phyloP scores from a whole-genome alignment of 2,888 invertebrate genomes.

The Erebia aethiops region DNA sequence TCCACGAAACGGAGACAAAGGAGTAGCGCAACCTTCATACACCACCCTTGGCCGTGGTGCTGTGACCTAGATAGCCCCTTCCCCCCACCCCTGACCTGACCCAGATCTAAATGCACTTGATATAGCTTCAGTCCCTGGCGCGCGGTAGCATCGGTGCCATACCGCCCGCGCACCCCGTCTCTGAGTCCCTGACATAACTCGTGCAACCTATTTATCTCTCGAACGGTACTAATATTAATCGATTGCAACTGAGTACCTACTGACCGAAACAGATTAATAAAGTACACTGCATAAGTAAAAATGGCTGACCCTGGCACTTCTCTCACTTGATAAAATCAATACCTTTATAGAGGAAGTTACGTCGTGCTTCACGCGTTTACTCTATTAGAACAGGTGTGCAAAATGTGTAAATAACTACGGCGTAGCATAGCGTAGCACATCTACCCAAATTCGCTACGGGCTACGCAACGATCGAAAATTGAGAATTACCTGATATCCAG shows the following conservation, averaged over 20 bases:
- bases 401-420: background rate
- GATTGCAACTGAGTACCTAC: conserved; percentile 1
- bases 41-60: conserved; percentile 80
- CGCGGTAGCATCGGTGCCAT: conserved; percentile 45
- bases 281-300: conserved; percentile 3
- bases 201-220: conserved; percentile 44
- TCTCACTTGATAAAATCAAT: background rate
- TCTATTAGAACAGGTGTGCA: background rate
- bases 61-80: conserved; percentile 70
- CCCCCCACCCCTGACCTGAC: conserved; percentile 70
- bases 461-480: background rate
- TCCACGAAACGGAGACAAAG: conserved; percentile 13
- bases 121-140: conserved; percentile 57
- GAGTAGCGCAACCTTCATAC: conserved; percentile 66
- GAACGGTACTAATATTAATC: conserved; percentile 23
- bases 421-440: conserved; percentile 1
- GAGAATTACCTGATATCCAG: background rate
- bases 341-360: background rate
- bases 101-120: conserved; percentile 75
- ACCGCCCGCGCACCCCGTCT: conserved; percentile 51
- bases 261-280: background rate
- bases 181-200: conserved; percentile 49
- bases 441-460: background rate
- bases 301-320: background rate
- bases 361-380: background rate